Evolutionary conservation across 1,140 invertebrate genomes (phyloP).

Genomic region (Chelonus insularis): DNA sequence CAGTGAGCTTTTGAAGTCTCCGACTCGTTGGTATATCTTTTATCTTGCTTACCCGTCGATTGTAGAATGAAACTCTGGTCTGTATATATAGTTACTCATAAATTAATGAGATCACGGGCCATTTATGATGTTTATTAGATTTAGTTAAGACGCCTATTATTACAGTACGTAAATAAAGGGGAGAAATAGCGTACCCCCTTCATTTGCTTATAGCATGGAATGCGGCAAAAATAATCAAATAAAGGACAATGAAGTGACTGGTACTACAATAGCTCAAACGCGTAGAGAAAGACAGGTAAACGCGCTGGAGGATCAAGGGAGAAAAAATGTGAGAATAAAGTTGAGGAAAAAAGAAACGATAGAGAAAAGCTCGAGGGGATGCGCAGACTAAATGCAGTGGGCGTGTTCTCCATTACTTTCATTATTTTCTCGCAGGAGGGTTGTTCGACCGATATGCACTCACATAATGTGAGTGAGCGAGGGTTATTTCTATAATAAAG

Average conservation of each 20-base stretch:
- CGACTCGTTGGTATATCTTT: not conserved
- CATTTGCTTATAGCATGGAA: slow-evolving; percentile 27
- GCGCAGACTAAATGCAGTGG: slow-evolving; percentile 35
- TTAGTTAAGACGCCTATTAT: slow-evolving; percentile 57
- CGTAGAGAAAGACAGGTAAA: slow-evolving; percentile 8
- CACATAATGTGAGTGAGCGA: slow-evolving; percentile 22
- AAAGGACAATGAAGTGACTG: slow-evolving; percentile 51
- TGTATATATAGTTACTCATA: slow-evolving; percentile 32
- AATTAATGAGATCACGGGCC: slow-evolving; percentile 46
- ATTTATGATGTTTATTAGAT: slow-evolving; percentile 58
- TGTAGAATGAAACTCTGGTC: slow-evolving; percentile 2
- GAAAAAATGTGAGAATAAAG: slow-evolving; percentile 1
- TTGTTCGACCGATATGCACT: slow-evolving; percentile 29
- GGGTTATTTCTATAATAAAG: slow-evolving; percentile 24
- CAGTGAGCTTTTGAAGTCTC: slow-evolving; percentile 10
- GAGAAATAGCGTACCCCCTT: slow-evolving; percentile 12
- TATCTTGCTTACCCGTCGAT: not conserved
- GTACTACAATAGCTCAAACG: slow-evolving; percentile 38
- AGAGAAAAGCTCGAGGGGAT: slow-evolving; percentile 11
- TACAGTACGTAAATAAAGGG: slow-evolving; percentile 51
- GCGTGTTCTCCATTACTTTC: slow-evolving; percentile 38
- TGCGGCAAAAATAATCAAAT: slow-evolving; percentile 52
- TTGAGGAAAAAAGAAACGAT: slow-evolving; percentile 10
- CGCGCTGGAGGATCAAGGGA: not conserved
- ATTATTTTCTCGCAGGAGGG: slow-evolving; percentile 32